Evolutionary conservation across 2,113 vertebrate species (phyloP), one percentile per base, ranked within the genome.

Genomic region (Calonectris borealis): DNA sequence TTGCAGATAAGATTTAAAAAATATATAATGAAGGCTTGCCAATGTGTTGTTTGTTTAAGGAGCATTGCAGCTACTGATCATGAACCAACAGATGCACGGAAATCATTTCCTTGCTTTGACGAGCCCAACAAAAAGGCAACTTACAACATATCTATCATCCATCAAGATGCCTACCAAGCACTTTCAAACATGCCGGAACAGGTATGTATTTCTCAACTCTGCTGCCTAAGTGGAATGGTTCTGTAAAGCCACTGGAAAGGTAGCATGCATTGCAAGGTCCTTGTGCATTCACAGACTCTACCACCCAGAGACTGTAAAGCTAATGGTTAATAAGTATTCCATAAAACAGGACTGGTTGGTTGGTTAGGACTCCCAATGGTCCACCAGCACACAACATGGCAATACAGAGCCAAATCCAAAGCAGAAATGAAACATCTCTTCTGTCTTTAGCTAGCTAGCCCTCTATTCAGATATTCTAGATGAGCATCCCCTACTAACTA

Each of bases 51-150:
- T 98, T 97, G 54, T 97, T 94, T 98, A 97, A 99, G 99, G 98
- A 99, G 99, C 97, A 99, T 99, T 91, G 99, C 99, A 62, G 99
- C 99, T 44, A 99, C 99, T 19, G 99, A 99, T 97, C 99, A 99
- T 19, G 99, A 99, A 94, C 99, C 99, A 60, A 99, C 99, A 48
- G 99, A 99, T 61, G 99, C 99, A 51, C 98, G 99, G 54, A 99
- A 99, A 97, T 99, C 99, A 5, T 99, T 99, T 89, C 99, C 99
- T 65, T 99, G 99, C 95, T 99, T 99, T 86, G 99, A 99, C 13
- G 99, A 99, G 88, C 99, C 99, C 44, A 99, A 99, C 97, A 99
- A 99, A 98, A 99, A 99, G 94, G 99, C 99, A 71, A 99, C 99
- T 40, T 99, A 98, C 89, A 99, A 32, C 2, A 98, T 99, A 93